A percentile compares a stretch with the other conserved stretches of the same genome.
These are phyloP conservation scores for Azorinus chamasolen DNA, from an alignment of 2,888 invertebrate species.

Conservation along the genomic window DNA sequence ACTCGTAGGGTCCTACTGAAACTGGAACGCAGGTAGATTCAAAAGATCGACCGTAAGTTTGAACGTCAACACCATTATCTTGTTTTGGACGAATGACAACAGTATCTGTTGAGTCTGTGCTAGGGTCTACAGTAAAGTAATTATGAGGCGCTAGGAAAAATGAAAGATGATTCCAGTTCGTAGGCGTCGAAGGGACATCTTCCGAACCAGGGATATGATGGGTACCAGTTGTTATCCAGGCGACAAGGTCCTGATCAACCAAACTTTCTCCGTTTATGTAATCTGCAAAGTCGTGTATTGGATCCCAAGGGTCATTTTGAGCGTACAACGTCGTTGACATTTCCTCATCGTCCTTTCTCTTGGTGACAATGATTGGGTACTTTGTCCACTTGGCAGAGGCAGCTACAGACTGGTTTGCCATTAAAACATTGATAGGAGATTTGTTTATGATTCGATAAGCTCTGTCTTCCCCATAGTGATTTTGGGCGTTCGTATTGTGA, in stretches of 20 bases:
- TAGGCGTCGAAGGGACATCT: constrained; percentile 81
- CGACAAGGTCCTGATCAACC: constrained; percentile 79
- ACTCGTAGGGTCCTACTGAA: constrained; percentile 31
- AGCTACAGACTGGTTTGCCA: constrained; percentile 57
- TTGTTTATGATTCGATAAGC: constrained; percentile 71
- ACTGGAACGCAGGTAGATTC: constrained; percentile 39
- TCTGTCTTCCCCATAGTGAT: constrained; percentile 30
- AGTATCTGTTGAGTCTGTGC: constrained; percentile 71
- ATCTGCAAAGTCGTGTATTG: constrained; percentile 71
- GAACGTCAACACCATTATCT: constrained; percentile 14
- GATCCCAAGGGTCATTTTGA: constrained; percentile 74
- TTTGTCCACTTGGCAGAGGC: constrained; percentile 74
- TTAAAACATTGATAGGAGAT: constrained; percentile 66
- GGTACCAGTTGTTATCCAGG: constrained; percentile 81
- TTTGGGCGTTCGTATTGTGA: constrained; percentile 26
- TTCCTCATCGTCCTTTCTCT: constrained; percentile 73
- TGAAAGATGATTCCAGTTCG: constrained; percentile 72
- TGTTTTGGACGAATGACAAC: constrained; percentile 60
- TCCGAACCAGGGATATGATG: constrained; percentile 81
- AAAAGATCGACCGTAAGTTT: constrained; percentile 38
- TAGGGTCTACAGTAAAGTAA: constrained; percentile 79
- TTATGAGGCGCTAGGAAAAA: constrained; percentile 80
- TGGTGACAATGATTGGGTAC: constrained; percentile 75
- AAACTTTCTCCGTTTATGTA: constrained; percentile 75
- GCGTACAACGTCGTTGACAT: constrained; percentile 74